Evolutionary conservation across 2,113 vertebrate genomes (phyloP), one percentile per base, ranked within the genome.

Genomic region (Campylomormyrus numenius): DNA sequence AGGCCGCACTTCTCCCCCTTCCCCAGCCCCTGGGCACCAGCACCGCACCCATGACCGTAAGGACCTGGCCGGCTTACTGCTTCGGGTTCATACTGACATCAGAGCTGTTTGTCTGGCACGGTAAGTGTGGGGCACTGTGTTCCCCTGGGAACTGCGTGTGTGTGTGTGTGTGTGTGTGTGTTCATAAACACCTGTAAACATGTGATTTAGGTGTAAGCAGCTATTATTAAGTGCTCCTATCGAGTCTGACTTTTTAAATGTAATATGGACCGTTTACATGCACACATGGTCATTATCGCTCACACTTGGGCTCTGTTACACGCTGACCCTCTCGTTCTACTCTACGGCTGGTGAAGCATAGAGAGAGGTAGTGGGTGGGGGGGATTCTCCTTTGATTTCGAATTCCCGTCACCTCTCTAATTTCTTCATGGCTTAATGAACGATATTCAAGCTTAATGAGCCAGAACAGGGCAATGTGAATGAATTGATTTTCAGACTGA

Each of bases 11-110:
- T 91, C 70, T 1, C 88, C 85, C 89, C 89, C 52, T 91, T 74
- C 74, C 85, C 90, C 91, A 91, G 91, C 92, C 88, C 85, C 66
- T 5, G 62, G 52, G 17, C 92, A 85, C 88, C 92, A 93, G 95
- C 92, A 92, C 93, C 93, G 95, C 95, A 96, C 93, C 95, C 94
- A 96, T 96, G 96, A 95, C 94, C 96, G 94, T 94, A 92, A 92
- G 91, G 58, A 94, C 93, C 91, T 94, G 94, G 93, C 91, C 95
- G 91, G 92, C 94, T 91, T 95, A 95, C 87, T 93, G 93, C 91
- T 91, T 96, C 93, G 96, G 94, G 94, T 93, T 96, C 90, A 94
- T 94, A 90, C 93, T 95, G 92, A 92, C 94, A 93, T 93, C 92
- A 89, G 90, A 91, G 48, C 90, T 95, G 48, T 93, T 93, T 92